These are phyloP conservation scores for Beroe forskalii DNA, from an alignment of 37 sponge, comb jelly and placozoan species.

Conservation along the genomic window DNA sequence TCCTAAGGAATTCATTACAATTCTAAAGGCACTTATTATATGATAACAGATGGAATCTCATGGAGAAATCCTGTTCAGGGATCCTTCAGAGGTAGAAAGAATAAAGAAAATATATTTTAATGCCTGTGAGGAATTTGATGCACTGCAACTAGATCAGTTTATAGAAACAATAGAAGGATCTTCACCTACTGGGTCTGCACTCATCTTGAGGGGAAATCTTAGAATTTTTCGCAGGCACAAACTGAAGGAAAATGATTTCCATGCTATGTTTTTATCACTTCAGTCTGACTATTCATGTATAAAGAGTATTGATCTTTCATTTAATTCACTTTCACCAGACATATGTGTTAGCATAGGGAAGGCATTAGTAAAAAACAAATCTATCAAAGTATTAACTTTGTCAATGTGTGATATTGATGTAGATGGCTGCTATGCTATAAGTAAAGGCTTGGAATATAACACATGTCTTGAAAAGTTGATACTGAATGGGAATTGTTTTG, in stretches of 20 bases:
- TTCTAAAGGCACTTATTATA: too few relatives aligned
- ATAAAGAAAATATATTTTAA: conserved; percentile 8
- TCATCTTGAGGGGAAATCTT: neutral
- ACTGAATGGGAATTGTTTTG: neutral
- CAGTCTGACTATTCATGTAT: neutral
- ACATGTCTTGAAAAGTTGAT: neutral
- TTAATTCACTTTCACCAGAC: neutral
- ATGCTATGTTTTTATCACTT: neutral
- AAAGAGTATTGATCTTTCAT: neutral
- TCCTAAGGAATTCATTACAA: too few relatives aligned
- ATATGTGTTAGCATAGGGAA: neutral
- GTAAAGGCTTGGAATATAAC: conserved; percentile 12
- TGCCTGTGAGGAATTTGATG: neutral
- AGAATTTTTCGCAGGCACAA: neutral
- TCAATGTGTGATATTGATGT: conserved; percentile 36
- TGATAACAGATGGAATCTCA: neutral
- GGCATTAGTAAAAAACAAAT: conserved; percentile 4
- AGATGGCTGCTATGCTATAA: conserved; percentile 37
- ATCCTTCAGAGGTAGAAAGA: neutral
- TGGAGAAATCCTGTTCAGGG: neutral
- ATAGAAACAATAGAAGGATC: conserved; percentile 22
- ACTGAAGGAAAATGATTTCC: neutral
- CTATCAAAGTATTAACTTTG: neutral
- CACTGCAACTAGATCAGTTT: neutral
- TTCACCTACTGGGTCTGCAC: neutral